Base-by-base conservation (phyloP, 2,888 invertebrate species). In the Plusia festucae region DNA sequence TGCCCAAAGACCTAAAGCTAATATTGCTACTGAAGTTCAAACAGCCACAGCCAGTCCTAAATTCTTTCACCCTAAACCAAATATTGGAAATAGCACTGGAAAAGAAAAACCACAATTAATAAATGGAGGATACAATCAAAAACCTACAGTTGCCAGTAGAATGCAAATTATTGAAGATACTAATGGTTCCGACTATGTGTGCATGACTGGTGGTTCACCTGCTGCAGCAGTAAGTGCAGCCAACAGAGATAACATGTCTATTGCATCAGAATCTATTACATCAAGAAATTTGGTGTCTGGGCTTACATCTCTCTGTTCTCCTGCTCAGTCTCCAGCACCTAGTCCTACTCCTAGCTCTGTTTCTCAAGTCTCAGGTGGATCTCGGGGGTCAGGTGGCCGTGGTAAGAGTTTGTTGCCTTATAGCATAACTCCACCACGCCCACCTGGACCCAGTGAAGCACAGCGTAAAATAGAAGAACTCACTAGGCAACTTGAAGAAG, bases 391-490 rank as follows among this genome's bases (percentile, higher is more conserved):
- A 46, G 95, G 95, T 11, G 95, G 95, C 0, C 85, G 95, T 46
- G 92, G 95, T 1, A 95, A 98, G 88, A 97, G 97, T 78, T 91
- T 98, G 60, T 91, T 98, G 76, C 98, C 98, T 0, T 98, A 98
- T 85, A 98, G 97, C 90, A 97, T 98, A 27, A 98, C 98, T 53
- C 98, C 98, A 49, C 98, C 98, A 5, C 96, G 98, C 69, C 98
- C 98, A 27, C 96, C 97, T 82, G 99, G 98, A 3, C 98, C 98
- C 20, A 98, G 98, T 62, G 99, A 99, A 90, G 99, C 99, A 32
- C 98, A 99, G 91, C 96, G 97, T 64, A 99, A 99, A 93, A 97
- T 99, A 84, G 99, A 99, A 90, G 98, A 98, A 86, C 96, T 99
- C 72, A 99, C 99, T 15, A 96, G 98, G 60, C 98, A 98, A 87